Evolutionary conservation across 2,113 vertebrate species (phyloP), one percentile per base, ranked within the genome.

Genomic region (Fulica atra): DNA sequence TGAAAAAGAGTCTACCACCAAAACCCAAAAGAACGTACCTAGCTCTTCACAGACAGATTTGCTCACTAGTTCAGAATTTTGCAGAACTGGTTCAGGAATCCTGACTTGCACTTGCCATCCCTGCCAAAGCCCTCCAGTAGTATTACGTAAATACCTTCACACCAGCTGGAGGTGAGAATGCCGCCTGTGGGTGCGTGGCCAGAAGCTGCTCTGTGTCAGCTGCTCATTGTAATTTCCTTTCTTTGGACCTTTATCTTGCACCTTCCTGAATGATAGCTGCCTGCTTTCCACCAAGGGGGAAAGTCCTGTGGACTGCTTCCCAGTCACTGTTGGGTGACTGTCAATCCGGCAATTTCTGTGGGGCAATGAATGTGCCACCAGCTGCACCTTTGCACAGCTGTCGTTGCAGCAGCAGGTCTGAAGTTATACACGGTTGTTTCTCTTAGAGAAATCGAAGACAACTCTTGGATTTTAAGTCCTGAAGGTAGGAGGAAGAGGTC

Each of bases 1-100:
- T 78, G 51, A 54, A 86, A 88, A 89, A 40, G 21, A 42, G 56
- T 74, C 24, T 74, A 11, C 26, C 6, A 21, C 20, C 21, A 64
- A 64, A 84, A 10, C 1, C 28, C 42, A 19, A 16, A 84, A 70
- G 29, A 53, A 38, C 6, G 0, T 54, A 16, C 20, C 17, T 68
- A 40, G 10, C 26, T 95, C n/a, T 90, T 73, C 66, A 63, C 46
- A n/a, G 80, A 36, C 11, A 38, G 29, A 65, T 91, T 87, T 85
- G 66, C 63, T 96, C 10, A 13, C 23, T 44, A 38, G 88, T 65
- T 82, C 50, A 88, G 79, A 72, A 88, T 74, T 93, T 69, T 81
- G 88, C 61, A 53, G 36, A 94, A 82, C 50, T 86, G 40, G 53
- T 86, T 94, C 74, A 90, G 82, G 44, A 88, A 86, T 85, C 85